phyloP scores from a whole-genome alignment of 2,113 vertebrate genomes.

The Lophius piscatorius region DNA sequence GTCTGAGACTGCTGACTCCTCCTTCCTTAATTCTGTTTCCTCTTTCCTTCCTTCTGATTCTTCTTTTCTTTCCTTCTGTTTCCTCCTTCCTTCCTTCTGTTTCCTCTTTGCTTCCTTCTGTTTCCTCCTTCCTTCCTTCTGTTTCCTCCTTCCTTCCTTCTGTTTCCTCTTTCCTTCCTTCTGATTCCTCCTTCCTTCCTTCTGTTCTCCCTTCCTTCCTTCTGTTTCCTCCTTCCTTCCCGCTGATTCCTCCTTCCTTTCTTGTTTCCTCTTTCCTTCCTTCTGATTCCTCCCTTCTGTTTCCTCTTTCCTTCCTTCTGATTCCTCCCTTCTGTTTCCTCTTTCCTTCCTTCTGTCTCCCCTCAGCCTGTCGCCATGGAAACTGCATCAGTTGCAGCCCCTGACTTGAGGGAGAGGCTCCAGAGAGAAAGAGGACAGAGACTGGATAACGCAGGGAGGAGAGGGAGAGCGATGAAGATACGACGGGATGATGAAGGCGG shows the following conservation, averaged over 20 bases:
- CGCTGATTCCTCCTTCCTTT: fast-evolving
- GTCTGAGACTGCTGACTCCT: too few species aligned
- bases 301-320: neutral
- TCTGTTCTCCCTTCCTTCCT: neutral
- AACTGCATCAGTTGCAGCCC: constrained; percentile 59
- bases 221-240: too few species aligned
- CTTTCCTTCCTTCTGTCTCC: neutral
- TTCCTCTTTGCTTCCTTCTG: neutral
- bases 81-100: neutral
- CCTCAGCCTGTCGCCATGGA: constrained; percentile 44
- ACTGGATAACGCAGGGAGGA: neutral
- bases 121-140: neutral
- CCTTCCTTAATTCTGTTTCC: neutral
- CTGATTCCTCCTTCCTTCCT: neutral
- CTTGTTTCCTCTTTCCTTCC: neutral
- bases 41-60: neutral
- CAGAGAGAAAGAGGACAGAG: neutral
- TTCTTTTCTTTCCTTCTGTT: neutral
- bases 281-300: too few species aligned
- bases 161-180: neutral
- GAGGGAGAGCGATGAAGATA: neutral
- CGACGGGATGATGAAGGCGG: neutral
- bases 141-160: neutral
- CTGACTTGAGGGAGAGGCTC: constrained; percentile 33
- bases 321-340: neutral